These are phyloP conservation scores for Pristionchus maxplancki DNA, from an alignment of 2,888 invertebrate genomes.

Conservation along the genomic window DNA sequence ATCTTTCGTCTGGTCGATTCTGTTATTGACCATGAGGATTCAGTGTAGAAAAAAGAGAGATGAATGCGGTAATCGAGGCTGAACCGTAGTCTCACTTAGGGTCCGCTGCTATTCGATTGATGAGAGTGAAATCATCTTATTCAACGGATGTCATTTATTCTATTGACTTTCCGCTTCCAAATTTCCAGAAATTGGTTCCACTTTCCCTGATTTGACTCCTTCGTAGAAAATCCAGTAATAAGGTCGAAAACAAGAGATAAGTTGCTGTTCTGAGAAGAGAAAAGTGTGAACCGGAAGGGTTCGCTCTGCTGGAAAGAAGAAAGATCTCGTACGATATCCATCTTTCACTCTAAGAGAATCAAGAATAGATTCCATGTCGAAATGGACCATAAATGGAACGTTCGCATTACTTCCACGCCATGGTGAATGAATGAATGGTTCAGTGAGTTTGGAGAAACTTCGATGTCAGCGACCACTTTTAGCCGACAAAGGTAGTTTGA, in stretches of 20 bases:
- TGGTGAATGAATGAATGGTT: background rate
- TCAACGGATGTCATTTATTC: background rate
- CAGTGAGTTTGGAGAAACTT: background rate
- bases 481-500: background rate
- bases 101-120: background rate
- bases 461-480: background rate
- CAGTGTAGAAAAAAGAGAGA: background rate
- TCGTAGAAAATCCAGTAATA: background rate
- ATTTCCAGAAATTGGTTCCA: background rate
- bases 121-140: background rate
- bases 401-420: background rate
- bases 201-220: background rate
- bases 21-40: background rate
- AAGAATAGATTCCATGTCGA: background rate
- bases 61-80: background rate
- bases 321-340: background rate
- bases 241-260: background rate
- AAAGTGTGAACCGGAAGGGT: background rate
- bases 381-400: background rate
- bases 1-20: background rate
- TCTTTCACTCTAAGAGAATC: background rate
- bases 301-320: too few relatives aligned
- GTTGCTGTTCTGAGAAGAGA: background rate
- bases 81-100: background rate
- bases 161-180: background rate